Percentiles rank a stretch among this genome's conserved stretches.
phyloP scores from a whole-genome alignment of 1,140 invertebrate genomes.

The Sminthurides bifidus region DNA sequence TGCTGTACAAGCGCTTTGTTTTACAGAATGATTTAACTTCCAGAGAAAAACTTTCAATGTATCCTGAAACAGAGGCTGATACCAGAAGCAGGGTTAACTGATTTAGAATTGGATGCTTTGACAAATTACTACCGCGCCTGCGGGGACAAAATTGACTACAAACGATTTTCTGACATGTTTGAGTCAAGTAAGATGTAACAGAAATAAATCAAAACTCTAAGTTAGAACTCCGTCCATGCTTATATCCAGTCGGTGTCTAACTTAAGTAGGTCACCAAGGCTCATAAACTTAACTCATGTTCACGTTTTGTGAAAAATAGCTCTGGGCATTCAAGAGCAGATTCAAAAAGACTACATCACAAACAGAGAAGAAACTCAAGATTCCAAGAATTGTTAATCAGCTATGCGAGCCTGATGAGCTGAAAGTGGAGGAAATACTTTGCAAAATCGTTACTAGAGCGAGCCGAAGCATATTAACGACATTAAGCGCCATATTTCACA shows the following conservation, averaged over 20 bases:
- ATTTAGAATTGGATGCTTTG: slow-evolving; percentile 25
- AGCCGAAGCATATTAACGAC: slow-evolving; percentile 19
- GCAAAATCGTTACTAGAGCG: slow-evolving; percentile 17
- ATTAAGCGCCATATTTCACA: slow-evolving; percentile 20
- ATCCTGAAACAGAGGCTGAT: slow-evolving; percentile 24
- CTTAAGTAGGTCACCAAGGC: too few relatives aligned
- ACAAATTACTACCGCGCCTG: slow-evolving; percentile 30
- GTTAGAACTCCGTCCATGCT: too few relatives aligned
- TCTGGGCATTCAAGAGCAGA: slow-evolving; percentile 29
- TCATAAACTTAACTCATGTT: too few relatives aligned
- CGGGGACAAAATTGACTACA: slow-evolving; percentile 28
- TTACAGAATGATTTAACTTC: not conserved
- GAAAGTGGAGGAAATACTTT: slow-evolving; percentile 15
- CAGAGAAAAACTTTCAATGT: slow-evolving; percentile 29
- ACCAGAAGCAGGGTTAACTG: slow-evolving; percentile 28
- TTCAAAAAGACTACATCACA: slow-evolving; percentile 27
- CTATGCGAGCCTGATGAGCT: slow-evolving; percentile 22
- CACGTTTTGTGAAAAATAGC: slow-evolving; percentile 10
- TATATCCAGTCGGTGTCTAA: too few relatives aligned
- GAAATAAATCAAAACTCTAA: too few relatives aligned
- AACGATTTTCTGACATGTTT: slow-evolving; percentile 30
- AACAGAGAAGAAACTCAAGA: slow-evolving; percentile 16
- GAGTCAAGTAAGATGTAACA: slow-evolving; percentile 26
- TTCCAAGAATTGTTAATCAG: slow-evolving; percentile 18
- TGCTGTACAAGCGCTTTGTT: not conserved